Evolutionary conservation across 2,797 vertebrate genomes (phyloP), one percentile per base, ranked within the genome.

Genomic region (Nyctalus aviator): DNA sequence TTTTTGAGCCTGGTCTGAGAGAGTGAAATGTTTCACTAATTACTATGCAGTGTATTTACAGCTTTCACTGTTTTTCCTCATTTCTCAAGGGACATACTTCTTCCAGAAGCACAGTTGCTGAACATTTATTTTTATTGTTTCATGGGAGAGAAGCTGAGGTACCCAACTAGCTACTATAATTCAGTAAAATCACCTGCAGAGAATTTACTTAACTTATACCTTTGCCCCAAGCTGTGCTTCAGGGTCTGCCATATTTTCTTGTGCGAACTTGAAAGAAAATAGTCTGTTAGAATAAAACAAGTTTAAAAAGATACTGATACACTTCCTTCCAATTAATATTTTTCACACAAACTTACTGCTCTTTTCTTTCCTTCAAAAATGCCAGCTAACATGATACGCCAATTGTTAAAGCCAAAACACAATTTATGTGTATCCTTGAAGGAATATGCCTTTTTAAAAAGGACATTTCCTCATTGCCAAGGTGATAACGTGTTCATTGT

Each of bases 51-150:
- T 86, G 9, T 55, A 89, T 77, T 97, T 96, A 94, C 15, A 53
- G 85, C 57, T 73, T 96, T 96, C 44, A 78, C 23, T 77, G 50
- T 95, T 94, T 89, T 46, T 25, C 32, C 11, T 12, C 11, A 46
- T 53, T 86, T 71, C 92, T 89, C 92, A 66, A 55, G 66, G 88
- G 88, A 85, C 12, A 86, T 68, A 27, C 82, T 95, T 89, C 76
- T 97, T 92, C 75, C 66, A 75, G 77, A 92, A 93, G 35, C 64
- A 88, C 71, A 75, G 73, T 84, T 75, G 84, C 87, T 95, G 83
- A 94, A 95, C 46, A 88, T 88, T 95, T 95, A 84, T 95, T 97
- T 97, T 97, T 94, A 97, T 91, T 94, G 88, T 88, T 97, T 96
- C 57, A 79, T 32, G 50, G 77, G 50, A 96, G 95, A 94, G 77